phyloP scores from a whole-genome alignment of 2,113 vertebrate genomes.

The Corythoichthys intestinalis region DNA sequence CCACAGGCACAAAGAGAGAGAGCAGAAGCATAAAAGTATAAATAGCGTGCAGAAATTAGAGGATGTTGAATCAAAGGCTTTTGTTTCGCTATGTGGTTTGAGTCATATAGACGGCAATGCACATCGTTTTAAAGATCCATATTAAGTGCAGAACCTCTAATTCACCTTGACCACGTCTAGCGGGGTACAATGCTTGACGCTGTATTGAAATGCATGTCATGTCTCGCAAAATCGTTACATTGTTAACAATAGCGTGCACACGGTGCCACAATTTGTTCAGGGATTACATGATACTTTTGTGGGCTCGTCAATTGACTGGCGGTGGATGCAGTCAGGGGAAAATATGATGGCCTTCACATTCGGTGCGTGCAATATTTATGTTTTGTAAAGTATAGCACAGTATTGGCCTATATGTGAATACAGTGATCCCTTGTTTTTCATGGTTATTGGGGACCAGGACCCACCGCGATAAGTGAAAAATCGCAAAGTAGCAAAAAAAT shows the following conservation, averaged over 20 bases:
- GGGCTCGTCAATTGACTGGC: conserved; percentile 44
- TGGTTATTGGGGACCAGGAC: too few species aligned
- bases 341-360: not conserved
- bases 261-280: conserved; percentile 36
- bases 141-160: conserved; percentile 3
- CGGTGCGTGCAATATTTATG: conserved; percentile 52
- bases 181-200: conserved; percentile 31
- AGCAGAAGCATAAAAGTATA: not conserved
- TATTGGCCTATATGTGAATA: too few species aligned
- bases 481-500: too few species aligned
- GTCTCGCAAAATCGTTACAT: conserved; percentile 49
- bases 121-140: not conserved
- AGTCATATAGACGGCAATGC: not conserved
- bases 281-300: conserved; percentile 42
- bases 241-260: conserved; percentile 23
- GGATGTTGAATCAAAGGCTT: not conserved
- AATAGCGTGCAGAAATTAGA: not conserved
- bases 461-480: too few species aligned
- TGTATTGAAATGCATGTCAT: conserved; percentile 32
- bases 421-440: too few species aligned
- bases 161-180: conserved; percentile 19
- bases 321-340: conserved; percentile 15
- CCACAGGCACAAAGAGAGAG: not conserved
- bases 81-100: not conserved
- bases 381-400: conserved; percentile 51